Evolutionary conservation across 2,113 vertebrate genomes (phyloP).

Genomic region (Hippoglossus stenolepis): DNA sequence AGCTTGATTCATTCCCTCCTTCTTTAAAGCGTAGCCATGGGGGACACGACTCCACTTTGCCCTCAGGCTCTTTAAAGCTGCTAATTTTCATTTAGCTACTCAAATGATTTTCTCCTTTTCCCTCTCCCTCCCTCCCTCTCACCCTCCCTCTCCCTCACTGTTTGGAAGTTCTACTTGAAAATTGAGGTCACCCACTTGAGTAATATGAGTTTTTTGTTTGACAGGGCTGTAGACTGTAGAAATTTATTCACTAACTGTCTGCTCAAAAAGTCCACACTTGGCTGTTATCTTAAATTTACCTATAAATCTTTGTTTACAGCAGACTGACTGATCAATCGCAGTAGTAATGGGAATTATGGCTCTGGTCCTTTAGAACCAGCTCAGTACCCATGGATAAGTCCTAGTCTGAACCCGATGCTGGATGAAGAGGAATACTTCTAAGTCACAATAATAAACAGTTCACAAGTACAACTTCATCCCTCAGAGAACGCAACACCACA

Average conservation of each 20-base stretch:
- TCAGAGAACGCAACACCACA: too few relatives aligned
- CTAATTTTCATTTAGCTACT: constrained; percentile 87
- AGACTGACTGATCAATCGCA: background rate
- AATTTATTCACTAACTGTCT: too few relatives aligned
- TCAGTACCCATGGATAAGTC: background rate
- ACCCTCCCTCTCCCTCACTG: background rate
- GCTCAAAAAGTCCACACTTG: too few relatives aligned
- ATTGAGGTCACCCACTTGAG: constrained; percentile 23
- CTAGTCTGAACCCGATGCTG: background rate
- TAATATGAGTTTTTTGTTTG: background rate
- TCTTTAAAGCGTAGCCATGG: constrained; percentile 85
- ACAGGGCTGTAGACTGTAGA: background rate
- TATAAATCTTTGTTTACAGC: too few relatives aligned
- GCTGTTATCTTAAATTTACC: too few relatives aligned
- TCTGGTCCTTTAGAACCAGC: too few relatives aligned
- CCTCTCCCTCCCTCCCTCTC: constrained; percentile 7
- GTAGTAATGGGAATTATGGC: too few relatives aligned
- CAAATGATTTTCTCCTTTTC: constrained; percentile 75
- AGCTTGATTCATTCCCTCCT: constrained; percentile 76
- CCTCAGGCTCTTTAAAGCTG: constrained; percentile 84
- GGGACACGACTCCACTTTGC: constrained; percentile 86
- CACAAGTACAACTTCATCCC: too few relatives aligned
- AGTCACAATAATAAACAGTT: too few relatives aligned
- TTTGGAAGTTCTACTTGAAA: constrained; percentile 21
- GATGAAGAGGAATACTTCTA: too few relatives aligned